Evolutionary conservation across 2,113 vertebrate species (phyloP).

Genomic region (Osmerus eperlanus): DNA sequence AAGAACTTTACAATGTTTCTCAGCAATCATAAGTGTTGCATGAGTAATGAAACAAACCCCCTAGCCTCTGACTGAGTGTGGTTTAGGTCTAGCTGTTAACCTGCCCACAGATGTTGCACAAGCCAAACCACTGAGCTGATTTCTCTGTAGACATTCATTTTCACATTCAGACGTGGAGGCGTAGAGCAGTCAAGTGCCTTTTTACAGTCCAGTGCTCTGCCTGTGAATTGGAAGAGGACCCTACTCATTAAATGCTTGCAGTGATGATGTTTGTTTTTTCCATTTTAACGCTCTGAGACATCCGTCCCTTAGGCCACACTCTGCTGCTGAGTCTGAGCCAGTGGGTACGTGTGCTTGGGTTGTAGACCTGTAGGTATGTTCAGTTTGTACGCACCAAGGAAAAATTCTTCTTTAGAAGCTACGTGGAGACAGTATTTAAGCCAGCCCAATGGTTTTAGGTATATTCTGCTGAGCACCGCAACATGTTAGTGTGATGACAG

Average conservation of each 20-base stretch:
- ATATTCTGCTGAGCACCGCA: no score
- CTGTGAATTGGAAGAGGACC: conserved; percentile 20
- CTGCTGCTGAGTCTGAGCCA: conserved; percentile 53
- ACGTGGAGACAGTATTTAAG: no score
- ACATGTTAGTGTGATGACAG: background rate
- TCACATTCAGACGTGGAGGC: conserved; percentile 22
- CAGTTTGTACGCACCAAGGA: background rate
- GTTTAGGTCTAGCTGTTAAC: background rate
- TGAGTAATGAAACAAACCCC: conserved; percentile 28
- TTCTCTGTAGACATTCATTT: conserved; percentile 21
- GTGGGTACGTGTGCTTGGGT: conserved; percentile 38
- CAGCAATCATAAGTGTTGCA: conserved; percentile 8
- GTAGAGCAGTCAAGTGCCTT: conserved; percentile 10
- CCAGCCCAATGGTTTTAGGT: no score
- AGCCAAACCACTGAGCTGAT: conserved; percentile 11
- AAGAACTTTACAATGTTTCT: no score
- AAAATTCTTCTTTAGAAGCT: no score
- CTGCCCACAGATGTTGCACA: conserved; percentile 1
- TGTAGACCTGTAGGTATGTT: background rate
- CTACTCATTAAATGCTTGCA: conserved; percentile 50
- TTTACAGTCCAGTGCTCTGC: background rate
- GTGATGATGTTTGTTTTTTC: conserved; percentile 16
- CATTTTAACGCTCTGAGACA: conserved; percentile 45
- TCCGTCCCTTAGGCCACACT: conserved; percentile 38
- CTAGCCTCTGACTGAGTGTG: conserved; percentile 7